A percentile compares a stretch with the other conserved stretches of the same genome.
Conservation (phyloP, 2,797 vertebrate species). For the Lindbergichthys nudifrons region DNA sequence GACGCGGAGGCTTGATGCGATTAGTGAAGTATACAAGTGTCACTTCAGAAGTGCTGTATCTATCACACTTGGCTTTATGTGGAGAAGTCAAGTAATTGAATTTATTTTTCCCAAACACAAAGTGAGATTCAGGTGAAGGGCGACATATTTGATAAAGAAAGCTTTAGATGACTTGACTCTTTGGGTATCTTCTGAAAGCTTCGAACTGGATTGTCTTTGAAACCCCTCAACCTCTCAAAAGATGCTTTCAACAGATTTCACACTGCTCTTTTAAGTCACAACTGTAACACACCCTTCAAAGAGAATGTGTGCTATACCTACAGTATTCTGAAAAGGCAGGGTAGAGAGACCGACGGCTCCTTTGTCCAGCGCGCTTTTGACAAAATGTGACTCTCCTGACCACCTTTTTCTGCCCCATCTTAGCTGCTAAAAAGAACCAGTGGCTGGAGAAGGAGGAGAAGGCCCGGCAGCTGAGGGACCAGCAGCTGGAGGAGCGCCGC, state of each 20-base stretch:
- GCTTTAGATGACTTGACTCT: conserved; percentile 11
- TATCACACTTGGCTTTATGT: conserved; percentile 27
- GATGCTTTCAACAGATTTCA: conserved; percentile 13
- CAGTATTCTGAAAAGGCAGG: not conserved
- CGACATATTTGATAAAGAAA: not conserved
- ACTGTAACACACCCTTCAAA: not conserved
- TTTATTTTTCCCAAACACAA: conserved; percentile 39
- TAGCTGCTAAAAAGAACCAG: conserved; percentile 93
- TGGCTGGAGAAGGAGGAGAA: conserved; percentile 98
- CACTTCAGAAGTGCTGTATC: conserved; percentile 49
- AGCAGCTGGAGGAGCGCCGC: conserved; percentile 93
- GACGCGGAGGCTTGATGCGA: conserved; percentile 43
- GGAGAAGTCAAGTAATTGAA: conserved; percentile 48
- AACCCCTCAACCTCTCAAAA: not conserved
- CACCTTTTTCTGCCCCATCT: conserved; percentile 18
- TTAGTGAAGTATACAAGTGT: conserved; percentile 59
- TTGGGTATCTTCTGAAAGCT: not conserved
- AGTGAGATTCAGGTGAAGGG: conserved; percentile 22
- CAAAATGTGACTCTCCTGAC: conserved; percentile 8
- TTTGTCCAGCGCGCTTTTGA: not conserved
- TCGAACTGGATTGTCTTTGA: conserved; percentile 3
- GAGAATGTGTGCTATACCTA: not conserved
- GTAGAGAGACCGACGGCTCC: not conserved
- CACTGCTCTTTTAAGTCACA: not conserved
- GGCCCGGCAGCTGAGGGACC: conserved; percentile 90